Evolutionary conservation across 2,797 vertebrate genomes (phyloP).

Genomic region (Cichlasoma orientale): DNA sequence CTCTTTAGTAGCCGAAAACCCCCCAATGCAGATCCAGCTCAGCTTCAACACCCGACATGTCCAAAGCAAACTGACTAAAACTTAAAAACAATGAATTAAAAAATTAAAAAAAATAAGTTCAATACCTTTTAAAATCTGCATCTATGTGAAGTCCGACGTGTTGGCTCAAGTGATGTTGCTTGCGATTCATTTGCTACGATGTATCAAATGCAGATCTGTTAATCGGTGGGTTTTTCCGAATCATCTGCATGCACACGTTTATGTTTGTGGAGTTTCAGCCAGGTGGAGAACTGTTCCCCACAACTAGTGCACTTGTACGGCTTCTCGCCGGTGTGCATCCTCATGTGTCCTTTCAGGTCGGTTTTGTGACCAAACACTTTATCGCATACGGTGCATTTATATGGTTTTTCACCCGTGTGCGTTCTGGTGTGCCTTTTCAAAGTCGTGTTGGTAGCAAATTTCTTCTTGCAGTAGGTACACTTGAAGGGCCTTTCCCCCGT

Average conservation of each 20-base stretch:
- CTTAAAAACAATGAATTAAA: background rate
- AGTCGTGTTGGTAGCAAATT: slow-evolving; percentile 41
- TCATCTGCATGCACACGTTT: slow-evolving; percentile 15
- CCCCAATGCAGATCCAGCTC: background rate
- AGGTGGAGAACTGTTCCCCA: slow-evolving; percentile 48
- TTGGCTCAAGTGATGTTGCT: too few species aligned
- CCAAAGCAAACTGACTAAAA: background rate
- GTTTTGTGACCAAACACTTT: slow-evolving; percentile 47
- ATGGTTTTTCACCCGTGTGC: slow-evolving; percentile 65
- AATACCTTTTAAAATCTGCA: too few species aligned
- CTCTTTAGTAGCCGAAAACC: background rate
- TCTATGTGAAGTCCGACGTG: too few species aligned
- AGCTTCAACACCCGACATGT: background rate
- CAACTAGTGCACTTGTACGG: slow-evolving; percentile 56
- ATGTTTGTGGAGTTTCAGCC: slow-evolving; percentile 53
- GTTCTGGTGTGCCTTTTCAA: slow-evolving; percentile 51
- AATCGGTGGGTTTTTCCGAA: background rate
- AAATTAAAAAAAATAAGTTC: too few species aligned
- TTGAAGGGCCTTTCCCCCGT: slow-evolving; percentile 62
- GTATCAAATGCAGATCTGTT: background rate
- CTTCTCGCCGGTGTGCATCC: slow-evolving; percentile 55
- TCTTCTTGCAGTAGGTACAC: slow-evolving; percentile 51
- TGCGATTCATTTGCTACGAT: background rate
- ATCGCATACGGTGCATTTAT: slow-evolving; percentile 45
- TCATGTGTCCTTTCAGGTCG: slow-evolving; percentile 48